Evolutionary conservation across 2,888 invertebrate species (phyloP), one percentile per base, ranked within the genome.

Genomic region (Acanthacorydalis orientalis): DNA sequence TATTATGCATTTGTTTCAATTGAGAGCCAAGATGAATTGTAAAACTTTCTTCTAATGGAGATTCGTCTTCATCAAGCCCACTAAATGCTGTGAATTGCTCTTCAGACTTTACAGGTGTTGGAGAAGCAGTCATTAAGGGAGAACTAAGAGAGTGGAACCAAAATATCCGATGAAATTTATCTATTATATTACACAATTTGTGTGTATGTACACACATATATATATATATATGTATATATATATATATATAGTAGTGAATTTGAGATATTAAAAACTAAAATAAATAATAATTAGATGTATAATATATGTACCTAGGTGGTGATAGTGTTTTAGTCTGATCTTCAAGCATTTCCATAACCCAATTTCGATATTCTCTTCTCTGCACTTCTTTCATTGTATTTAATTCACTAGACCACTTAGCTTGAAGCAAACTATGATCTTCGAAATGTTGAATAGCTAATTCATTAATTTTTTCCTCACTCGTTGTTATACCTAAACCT

Each of bases 11-110:
- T 60, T 96, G 95, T 65, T 98, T 98, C 64, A 97, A 76, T 68
- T 98, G 98, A 4, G 95, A 92, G 44, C 97, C 96, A 53, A 96
- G 73, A 70, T 96, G 93, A 59, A 97, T 95, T 15, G 96, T 97
- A 65, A 96, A 97, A 67, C 92, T 93, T 69, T 96, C 96, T 68
- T 95, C 93, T 58, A 90, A 54, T 48, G 61, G 57, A 40, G 61
- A 60, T 37, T 52, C 49, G 43, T 54, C 54, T 4, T 48, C 6
- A 54, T 46, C 11, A 62, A 57, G 2, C 62, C 61, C 1, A 61
- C 59, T 1, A 62, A 62, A 1, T 57, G 57, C 48, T 63, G 60
- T 39, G 64, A 63, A 52, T 63, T 60, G 62, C 0, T 64, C 63
- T 7, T 55, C 54, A 34, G 51, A 53, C 10, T 44, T 52, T 46